These are phyloP conservation scores for Hirtodrosophila cameraria DNA, from an alignment of 2,888 invertebrate species.

Conservation along the genomic window DNA sequence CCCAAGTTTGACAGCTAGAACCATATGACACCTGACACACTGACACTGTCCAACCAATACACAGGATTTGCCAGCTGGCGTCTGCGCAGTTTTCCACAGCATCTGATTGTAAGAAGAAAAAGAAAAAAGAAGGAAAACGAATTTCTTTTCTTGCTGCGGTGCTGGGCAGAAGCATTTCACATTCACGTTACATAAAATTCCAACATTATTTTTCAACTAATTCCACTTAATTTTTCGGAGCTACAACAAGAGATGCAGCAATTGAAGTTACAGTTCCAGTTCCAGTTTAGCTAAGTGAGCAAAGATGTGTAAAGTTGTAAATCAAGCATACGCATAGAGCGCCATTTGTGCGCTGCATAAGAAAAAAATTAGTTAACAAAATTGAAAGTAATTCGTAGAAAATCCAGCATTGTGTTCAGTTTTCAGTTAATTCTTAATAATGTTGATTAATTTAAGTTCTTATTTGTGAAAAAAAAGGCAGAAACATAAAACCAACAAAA, in stretches of 20 bases:
- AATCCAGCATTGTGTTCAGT: constrained; percentile 25
- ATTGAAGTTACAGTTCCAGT: constrained; percentile 14
- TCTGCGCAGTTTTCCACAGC: constrained; percentile 44
- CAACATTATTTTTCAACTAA: constrained; percentile 14
- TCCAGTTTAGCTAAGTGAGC: constrained; percentile 59
- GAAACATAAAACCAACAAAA: constrained; percentile 6
- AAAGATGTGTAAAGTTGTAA: constrained; percentile 54
- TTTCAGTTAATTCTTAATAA: constrained; percentile 22
- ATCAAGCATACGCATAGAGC: constrained; percentile 47
- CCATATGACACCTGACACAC: constrained; percentile 46
- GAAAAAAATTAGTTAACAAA: constrained; percentile 20
- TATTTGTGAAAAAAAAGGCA: constrained; percentile 18
- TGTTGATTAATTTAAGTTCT: constrained; percentile 32
- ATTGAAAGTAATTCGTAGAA: constrained; percentile 5
- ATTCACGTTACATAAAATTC: constrained; percentile 66
- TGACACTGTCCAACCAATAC: constrained; percentile 51
- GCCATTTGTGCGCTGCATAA: constrained; percentile 40
- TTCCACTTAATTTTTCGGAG: constrained; percentile 17
- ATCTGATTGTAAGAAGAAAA: constrained; percentile 9
- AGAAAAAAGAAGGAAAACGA: constrained; percentile 19
- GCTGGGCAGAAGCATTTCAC: constrained; percentile 54
- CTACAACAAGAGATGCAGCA: constrained; percentile 24
- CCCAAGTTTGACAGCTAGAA: constrained; percentile 20
- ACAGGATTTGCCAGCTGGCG: constrained; percentile 53
- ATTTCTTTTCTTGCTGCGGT: constrained; percentile 65